These are phyloP conservation scores for Heterochromis multidens DNA, from an alignment of 2,113 vertebrate genomes.

Conservation along the genomic window DNA sequence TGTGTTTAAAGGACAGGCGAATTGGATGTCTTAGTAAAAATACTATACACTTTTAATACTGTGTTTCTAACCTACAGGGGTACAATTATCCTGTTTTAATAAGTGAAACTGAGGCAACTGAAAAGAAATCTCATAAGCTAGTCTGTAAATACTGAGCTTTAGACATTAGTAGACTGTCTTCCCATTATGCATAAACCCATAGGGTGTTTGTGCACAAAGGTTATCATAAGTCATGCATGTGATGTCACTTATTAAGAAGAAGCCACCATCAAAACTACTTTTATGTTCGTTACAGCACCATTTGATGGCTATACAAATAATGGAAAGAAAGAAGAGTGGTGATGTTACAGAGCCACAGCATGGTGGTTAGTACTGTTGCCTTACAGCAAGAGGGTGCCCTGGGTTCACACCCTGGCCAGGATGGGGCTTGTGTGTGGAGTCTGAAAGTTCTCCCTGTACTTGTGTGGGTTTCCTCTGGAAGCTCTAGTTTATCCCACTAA, in stretches of 20 bases:
- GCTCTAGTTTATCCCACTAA: background rate
- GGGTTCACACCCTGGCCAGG: background rate
- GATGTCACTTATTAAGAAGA: background rate
- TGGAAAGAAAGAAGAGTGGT: background rate
- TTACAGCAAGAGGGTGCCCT: background rate
- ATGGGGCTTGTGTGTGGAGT: background rate
- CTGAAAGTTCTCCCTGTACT: background rate
- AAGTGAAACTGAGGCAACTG: background rate
- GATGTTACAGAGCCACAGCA: background rate
- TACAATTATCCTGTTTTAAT: background rate
- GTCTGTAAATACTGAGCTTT: background rate
- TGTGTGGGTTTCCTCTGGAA: background rate
- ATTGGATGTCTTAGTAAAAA: background rate
- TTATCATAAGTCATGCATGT: background rate
- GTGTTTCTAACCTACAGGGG: background rate
- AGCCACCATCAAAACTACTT: background rate
- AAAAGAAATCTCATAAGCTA: background rate
- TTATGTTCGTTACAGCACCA: background rate
- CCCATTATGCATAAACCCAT: background rate
- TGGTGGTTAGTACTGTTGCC: background rate
- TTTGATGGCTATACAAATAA: background rate
- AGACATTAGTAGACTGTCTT: background rate
- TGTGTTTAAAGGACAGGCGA: background rate
- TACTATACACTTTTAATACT: background rate
- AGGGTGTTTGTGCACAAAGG: background rate